These are phyloP conservation scores for Aphaenogaster rudis DNA, from an alignment of 1,140 invertebrate species.

Conservation along the genomic window DNA sequence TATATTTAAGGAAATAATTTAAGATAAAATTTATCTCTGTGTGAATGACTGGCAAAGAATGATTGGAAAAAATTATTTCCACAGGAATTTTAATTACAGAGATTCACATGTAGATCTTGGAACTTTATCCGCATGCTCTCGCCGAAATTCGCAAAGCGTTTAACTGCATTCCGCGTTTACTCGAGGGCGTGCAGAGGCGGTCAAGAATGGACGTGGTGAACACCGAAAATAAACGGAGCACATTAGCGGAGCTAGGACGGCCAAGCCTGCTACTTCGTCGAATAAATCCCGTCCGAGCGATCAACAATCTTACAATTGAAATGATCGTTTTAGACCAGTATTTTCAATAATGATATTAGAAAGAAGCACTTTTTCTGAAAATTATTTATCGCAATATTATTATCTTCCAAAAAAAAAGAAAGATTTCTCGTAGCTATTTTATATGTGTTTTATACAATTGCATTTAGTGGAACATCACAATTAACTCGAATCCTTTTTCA, in stretches of 20 bases:
- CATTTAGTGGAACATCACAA: not conserved
- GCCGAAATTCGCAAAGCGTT: constrained; percentile 49
- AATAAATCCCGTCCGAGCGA: not conserved
- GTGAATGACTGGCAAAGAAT: not conserved
- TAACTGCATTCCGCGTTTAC: constrained; percentile 51
- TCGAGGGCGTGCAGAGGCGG: constrained; percentile 34
- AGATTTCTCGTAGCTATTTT: not conserved
- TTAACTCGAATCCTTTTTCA: not conserved
- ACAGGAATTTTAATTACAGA: constrained; percentile 38
- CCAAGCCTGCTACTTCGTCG: constrained; percentile 1
- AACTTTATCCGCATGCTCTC: constrained; percentile 5
- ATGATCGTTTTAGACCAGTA: not conserved
- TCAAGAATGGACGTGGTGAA: constrained; percentile 46
- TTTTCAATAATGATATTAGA: not conserved
- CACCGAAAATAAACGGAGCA: constrained; percentile 56
- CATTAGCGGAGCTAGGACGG: constrained; percentile 27
- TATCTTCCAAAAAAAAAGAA: not conserved
- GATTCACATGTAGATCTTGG: not conserved
- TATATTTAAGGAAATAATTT: not conserved
- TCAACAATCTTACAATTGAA: constrained; percentile 5
- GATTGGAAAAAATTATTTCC: not conserved
- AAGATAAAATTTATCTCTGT: not conserved
- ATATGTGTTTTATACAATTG: not conserved
- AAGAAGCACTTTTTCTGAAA: not conserved
- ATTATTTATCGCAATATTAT: not conserved